A percentile compares a stretch with the other conserved stretches of the same genome.
phyloP scores from a whole-genome alignment of 2,113 vertebrate species.

The Poicephalus meyeri region DNA sequence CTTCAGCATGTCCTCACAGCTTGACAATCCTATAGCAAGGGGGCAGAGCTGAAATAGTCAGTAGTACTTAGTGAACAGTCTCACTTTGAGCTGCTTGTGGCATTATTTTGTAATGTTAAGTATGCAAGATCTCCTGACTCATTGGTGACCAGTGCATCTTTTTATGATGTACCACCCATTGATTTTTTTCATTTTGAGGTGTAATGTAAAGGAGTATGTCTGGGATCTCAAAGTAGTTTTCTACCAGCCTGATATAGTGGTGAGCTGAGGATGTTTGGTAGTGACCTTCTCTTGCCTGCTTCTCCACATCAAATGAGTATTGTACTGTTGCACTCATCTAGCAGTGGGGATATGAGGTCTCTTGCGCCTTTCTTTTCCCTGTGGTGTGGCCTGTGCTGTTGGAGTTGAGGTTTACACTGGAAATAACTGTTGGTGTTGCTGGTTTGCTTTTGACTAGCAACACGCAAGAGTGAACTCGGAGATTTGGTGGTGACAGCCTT shows the following conservation, averaged over 20 bases:
- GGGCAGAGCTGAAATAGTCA: not conserved
- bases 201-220: not conserved
- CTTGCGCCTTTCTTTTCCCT: not conserved
- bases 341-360: not conserved
- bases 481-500: not conserved
- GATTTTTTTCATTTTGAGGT: not conserved
- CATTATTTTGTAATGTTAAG: not conserved
- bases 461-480: not conserved
- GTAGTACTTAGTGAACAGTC: not conserved
- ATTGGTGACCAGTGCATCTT: not conserved
- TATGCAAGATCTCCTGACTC: not conserved
- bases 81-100: not conserved
- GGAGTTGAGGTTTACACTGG: not conserved
- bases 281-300: not conserved
- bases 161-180: not conserved
- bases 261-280: not conserved
- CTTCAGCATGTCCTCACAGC: not conserved
- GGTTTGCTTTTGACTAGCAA: not conserved
- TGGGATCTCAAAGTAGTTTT: not conserved
- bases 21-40: not conserved
- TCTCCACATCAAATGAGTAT: not conserved
- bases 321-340: not conserved
- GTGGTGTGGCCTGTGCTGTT: not conserved
- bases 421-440: not conserved
- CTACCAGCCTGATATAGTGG: not conserved